phyloP scores from a whole-genome alignment of 2,888 invertebrate genomes.

The Carpatolechia fugitivella region DNA sequence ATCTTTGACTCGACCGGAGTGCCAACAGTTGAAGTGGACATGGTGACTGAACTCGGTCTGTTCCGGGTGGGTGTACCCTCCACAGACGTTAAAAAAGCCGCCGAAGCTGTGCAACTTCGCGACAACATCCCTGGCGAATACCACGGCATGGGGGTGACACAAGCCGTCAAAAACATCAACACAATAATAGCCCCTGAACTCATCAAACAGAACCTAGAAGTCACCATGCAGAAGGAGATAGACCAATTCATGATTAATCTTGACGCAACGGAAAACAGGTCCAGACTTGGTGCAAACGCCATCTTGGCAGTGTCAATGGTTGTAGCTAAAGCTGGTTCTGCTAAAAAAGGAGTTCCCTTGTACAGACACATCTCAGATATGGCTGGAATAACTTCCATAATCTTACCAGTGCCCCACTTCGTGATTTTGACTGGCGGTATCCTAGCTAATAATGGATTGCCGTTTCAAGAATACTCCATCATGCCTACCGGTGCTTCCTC shows the following conservation, averaged over 20 bases:
- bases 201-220: slow-evolving; percentile 88
- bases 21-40: slow-evolving; percentile 97
- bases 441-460: slow-evolving; percentile 96
- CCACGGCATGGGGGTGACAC: slow-evolving; percentile 94
- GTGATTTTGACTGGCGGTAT: slow-evolving; percentile 98
- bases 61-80: slow-evolving; percentile 97
- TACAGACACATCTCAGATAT: slow-evolving; percentile 97
- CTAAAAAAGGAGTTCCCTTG: slow-evolving; percentile 91
- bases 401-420: slow-evolving; percentile 98
- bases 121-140: slow-evolving; percentile 92
- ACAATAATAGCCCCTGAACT: slow-evolving; percentile 87
- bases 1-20: slow-evolving; percentile 98
- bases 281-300: slow-evolving; percentile 96
- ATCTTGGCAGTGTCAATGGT: slow-evolving; percentile 98
- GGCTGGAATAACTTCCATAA: slow-evolving; percentile 92
- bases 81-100: slow-evolving; percentile 94
- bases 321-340: slow-evolving; percentile 97
- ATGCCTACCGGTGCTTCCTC: slow-evolving; percentile 93
- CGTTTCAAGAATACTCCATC: slow-evolving; percentile 97
- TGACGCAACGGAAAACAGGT: slow-evolving; percentile 98
- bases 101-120: slow-evolving; percentile 96
- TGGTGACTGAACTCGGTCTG: slow-evolving; percentile 89
- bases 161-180: slow-evolving; percentile 96
- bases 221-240: slow-evolving; percentile 92
- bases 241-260: slow-evolving; percentile 92